Evolutionary conservation across 2,113 vertebrate species (phyloP), one percentile per base, ranked within the genome.

Genomic region (Thunnus thynnus): DNA sequence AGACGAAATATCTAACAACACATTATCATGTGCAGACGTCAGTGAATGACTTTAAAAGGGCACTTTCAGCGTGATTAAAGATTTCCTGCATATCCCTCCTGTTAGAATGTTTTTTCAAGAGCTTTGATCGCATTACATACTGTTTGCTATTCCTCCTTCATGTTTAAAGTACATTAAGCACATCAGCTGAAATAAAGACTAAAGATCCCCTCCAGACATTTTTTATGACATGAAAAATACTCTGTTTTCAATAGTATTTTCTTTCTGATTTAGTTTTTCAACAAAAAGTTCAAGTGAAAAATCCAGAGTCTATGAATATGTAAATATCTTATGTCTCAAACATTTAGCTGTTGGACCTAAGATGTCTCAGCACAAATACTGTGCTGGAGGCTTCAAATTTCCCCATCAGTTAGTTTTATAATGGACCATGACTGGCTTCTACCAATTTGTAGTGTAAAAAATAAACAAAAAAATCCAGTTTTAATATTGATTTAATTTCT

Each of bases 121-220:
- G 22, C 55, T 55, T 72, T 41, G 1, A 72, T 52, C n/a, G 61
- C 14, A 58, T 57, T 57, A 17, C 25, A 11, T 46, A 22, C 4
- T 17, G 3, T 25, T 30, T 52, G 17, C 10, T 32, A 12, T 30
- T 51, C 3, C 0, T n/a, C 52, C 1, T 3, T 48, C 6, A 41
- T 0, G 22, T 62, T 73, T 27, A 52, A 27, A 52, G 20, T 32
- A 1, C 3, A n/a, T 4, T 0, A 47, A 4, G 4, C 22, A 32
- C 18, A 55, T 60, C 36, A 68, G 22, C n/a, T 68, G 41, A 54
- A 78, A 69, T 30, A 44, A 20, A 60, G 72, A 4, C 9, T n/a
- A 11, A 67, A 41, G 22, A 16, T 17, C 14, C 27, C 27, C 27
- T 30, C 27, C 2, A 30, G 27, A 30, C 2, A 30, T 30, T 30